Evolutionary conservation across 2,797 vertebrate species (phyloP), one percentile per base, ranked within the genome.

Genomic region (Semaprochilodus insignis): DNA sequence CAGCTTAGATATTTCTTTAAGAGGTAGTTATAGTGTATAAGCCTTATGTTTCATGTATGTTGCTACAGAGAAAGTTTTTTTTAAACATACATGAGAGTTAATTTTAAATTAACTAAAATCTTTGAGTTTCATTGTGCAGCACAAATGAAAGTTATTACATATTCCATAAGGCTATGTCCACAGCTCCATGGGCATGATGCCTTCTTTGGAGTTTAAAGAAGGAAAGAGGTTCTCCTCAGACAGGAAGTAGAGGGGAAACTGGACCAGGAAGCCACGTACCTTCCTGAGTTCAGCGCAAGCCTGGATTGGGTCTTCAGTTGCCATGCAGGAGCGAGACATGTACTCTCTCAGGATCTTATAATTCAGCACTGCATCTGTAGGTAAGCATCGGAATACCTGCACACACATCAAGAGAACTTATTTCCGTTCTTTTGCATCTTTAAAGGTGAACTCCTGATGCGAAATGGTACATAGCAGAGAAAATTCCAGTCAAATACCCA

Each of bases 311-410:
- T 89, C 88, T 8, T 89, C 89, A 0, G 19, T 16, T 62, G 87
- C 88, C 74, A 88, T 83, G 55, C 85, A 88, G 60, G 88, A 83
- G 15, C 55, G 82, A 19, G 81, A 87, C 85, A 85, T 67, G 76
- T 89, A 88, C 31, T 90, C 88, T 60, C 83, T 77, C 83, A 90
- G 79, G 51, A 87, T 80, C 66, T 84, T 88, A 31, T 88, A 88
- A 76, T 85, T 90, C 27, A 83, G 85, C 19, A 89, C 88, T 4
- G 86, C 86, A 23, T 90, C 89, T 15, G 89, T 89, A 40, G 88
- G 89, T 63, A 90, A 63, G 78, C 89, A 90, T 48, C 88, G 74
- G 74, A 90, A 90, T 65, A 90, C 88, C 89, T 90, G 83, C 25
- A 1, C 31, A 63, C 59, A 78, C 69, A 77, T 40, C 25, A 71